Evolutionary conservation across 2,797 vertebrate genomes (phyloP), one percentile per base, ranked within the genome.

Genomic region (Sylvilagus floridanus): DNA sequence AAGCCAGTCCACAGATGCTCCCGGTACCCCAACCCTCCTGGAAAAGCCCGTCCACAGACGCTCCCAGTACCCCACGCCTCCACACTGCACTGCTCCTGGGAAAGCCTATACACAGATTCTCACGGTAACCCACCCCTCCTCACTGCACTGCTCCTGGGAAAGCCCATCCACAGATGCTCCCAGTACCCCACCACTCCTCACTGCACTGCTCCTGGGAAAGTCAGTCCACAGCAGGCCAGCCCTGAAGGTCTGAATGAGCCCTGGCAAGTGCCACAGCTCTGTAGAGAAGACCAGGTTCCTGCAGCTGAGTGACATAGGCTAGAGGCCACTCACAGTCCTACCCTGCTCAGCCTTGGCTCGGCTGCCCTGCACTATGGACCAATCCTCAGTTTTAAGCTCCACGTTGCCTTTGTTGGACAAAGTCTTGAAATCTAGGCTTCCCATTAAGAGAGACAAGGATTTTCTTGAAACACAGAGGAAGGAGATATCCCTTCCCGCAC

Each of bases 251-350:
- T 42, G 35, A 35, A 0, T 13, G 14, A 24, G 24, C 42, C 47
- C 6, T 10, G 1, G 9, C 14, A 1, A 0, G 63, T 62, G 32
- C 13, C 17, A 0, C 0, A 12, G 42, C 26, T 54, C 69, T 35
- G 3, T 24, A 77, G 35, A 78, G 28, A 77, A 84, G 21, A 3
- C 10, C 52, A 63, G 35, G 57, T 26, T 26, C 11, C 13, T 30
- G 7, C 3, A 26, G 17, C 26, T 3, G 4, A 28, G 13, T 7
- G 22, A 8, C 22, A 14, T 17, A 21, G 37, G 37, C 35, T 28
- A 8, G 30, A 52, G 10, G 3, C 32, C 22, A 7, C 1, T 87
- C n/a, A n/a, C n/a, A n/a, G 37, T 37, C 37, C 5, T 5, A 4
- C 37, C 37, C 37, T 37, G 37, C 37, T 37, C 37, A 5, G 11